Evolutionary conservation across 2,113 vertebrate species (phyloP).

Genomic region (Cranoglanis bouderius): DNA sequence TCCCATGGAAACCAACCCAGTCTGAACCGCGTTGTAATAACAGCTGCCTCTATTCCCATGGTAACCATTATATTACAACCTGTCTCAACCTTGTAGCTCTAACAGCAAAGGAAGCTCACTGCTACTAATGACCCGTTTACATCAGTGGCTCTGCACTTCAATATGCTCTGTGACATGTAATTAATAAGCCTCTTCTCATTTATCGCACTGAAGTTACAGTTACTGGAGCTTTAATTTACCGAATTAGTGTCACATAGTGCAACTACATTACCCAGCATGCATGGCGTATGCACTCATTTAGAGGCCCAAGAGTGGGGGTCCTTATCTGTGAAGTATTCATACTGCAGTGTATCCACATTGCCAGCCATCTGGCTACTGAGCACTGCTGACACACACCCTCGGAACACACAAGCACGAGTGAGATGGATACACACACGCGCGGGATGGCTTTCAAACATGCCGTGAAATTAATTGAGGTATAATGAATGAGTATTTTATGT

Average conservation of each 20-base stretch:
- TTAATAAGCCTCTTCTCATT: slow-evolving; percentile 34
- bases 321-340: slow-evolving; percentile 5
- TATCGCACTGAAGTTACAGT: background rate
- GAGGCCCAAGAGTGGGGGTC: background rate
- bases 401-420: background rate
- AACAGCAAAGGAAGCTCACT: slow-evolving; percentile 33
- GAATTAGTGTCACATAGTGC: slow-evolving; percentile 3
- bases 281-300: background rate
- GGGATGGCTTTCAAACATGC: slow-evolving; percentile 50
- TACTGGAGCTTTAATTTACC: background rate
- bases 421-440: slow-evolving; percentile 12
- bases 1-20: slow-evolving; percentile 42
- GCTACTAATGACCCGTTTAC: slow-evolving; percentile 38
- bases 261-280: slow-evolving; percentile 24
- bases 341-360: slow-evolving; percentile 9
- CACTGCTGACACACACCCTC: slow-evolving; percentile 10
- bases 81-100: slow-evolving; percentile 21
- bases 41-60: slow-evolving; percentile 48
- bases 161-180: slow-evolving; percentile 24
- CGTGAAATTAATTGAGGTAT: slow-evolving; percentile 56
- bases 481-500: slow-evolving; percentile 59
- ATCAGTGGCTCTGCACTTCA: background rate
- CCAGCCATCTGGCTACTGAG: slow-evolving; percentile 36
- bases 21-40: slow-evolving; percentile 36
- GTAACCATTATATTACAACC: slow-evolving; percentile 40